Evolutionary conservation across 2,888 invertebrate genomes (phyloP), one percentile per base, ranked within the genome.

Genomic region (Ichneumoninae sp.): DNA sequence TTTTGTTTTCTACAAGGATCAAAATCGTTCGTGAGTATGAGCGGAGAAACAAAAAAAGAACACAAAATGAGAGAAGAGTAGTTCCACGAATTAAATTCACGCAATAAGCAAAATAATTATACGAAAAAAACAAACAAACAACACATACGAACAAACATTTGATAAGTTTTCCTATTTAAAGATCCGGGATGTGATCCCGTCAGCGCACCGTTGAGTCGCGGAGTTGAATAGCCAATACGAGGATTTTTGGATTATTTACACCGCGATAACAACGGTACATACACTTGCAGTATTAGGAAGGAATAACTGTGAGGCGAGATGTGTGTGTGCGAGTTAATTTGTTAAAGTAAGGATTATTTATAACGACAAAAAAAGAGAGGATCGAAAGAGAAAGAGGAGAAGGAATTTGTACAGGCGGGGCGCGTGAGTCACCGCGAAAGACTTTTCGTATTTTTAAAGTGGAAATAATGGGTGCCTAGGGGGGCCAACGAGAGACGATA

Each of bases 271-370:
- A 82, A 85, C 85, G 80, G 85, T 85, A 84, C 71, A 68, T 85
- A 79, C 79, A 79, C 75, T 76, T 90, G 89, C 93, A 93, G 93
- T 93, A 93, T 93, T 93, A 93, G 90, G 87, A 88, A 88, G 88
- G 90, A 88, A 91, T 87, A 84, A 87, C 89, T 86, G 88, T 88
- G 87, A 89, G 52, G 62, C 82, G 69, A 72, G 52, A 72, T 86
- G 87, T 89, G 82, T 36, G 76, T 83, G 80, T 70, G 66, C 68
- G 60, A 87, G 83, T 84, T 90, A 89, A 88, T 87, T 88, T 87
- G 89, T 89, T 91, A 90, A 69, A 68, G 87, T 91, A 92, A 90
- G 90, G 88, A 86, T 89, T 91, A 91, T 91, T 92, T 92, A 92
- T 91, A 85, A 82, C 69, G 65, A 68, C 33, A 62, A 80, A 40